Percentiles rank a stretch among this genome's conserved stretches.
phyloP scores from a whole-genome alignment of 2,888 invertebrate genomes.

The Drosophila pseudotakahashii region DNA sequence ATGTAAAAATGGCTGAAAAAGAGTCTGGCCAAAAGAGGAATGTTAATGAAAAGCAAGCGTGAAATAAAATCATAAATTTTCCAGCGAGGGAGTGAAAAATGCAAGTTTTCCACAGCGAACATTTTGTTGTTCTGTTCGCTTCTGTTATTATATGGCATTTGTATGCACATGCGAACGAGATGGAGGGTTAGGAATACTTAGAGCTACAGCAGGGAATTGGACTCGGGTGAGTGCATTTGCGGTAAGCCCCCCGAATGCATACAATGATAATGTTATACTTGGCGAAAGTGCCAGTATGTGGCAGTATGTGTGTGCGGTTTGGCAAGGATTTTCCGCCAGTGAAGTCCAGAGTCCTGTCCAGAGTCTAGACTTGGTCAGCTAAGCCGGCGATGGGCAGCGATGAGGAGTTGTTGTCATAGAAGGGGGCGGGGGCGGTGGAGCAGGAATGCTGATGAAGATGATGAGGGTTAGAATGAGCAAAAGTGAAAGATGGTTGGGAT shows the following conservation, averaged over 20 bases:
- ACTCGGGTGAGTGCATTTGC: constrained; percentile 71
- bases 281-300: constrained; percentile 25
- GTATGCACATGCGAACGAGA: constrained; percentile 34
- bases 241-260: constrained; percentile 69
- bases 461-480: constrained; percentile 16
- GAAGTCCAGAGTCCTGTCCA: constrained; percentile 35
- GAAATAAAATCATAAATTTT: constrained; percentile 80
- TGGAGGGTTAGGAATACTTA: constrained; percentile 18
- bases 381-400: constrained; percentile 30
- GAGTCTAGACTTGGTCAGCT: constrained; percentile 61
- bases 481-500: constrained; percentile 20
- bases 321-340: constrained; percentile 46
- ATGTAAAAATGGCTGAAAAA: constrained; percentile 27
- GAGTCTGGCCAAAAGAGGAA: constrained; percentile 29
- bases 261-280: constrained; percentile 68
- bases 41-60: constrained; percentile 80
- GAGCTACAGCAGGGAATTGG: constrained; percentile 22
- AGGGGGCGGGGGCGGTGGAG: not conserved
- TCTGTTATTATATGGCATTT: constrained; percentile 60
- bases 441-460: constrained; percentile 29
- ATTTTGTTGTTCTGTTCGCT: constrained; percentile 20
- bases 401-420: constrained; percentile 21
- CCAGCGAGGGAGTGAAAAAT: constrained; percentile 55
- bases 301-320: constrained; percentile 18
- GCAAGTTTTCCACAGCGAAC: constrained; percentile 30